phyloP scores from a whole-genome alignment of 2,888 invertebrate species.

The Tipula unca region DNA sequence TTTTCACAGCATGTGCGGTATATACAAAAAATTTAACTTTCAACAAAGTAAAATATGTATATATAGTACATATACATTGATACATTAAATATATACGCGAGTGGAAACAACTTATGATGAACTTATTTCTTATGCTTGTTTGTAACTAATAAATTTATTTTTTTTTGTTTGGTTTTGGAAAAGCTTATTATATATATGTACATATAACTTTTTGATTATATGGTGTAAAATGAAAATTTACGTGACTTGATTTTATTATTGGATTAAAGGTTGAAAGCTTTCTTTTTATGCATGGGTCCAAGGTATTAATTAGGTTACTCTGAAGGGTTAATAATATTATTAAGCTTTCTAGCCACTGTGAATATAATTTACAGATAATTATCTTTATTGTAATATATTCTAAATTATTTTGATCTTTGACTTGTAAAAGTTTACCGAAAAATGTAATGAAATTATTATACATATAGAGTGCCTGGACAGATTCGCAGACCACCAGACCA shows the following conservation, averaged over 20 bases:
- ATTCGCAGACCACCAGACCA: too few species aligned
- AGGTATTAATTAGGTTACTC: background rate
- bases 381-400: too few species aligned
- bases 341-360: too few species aligned
- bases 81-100: background rate
- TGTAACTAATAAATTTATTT: background rate
- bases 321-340: too few species aligned
- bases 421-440: too few species aligned
- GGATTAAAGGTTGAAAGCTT: background rate
- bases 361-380: too few species aligned
- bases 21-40: background rate
- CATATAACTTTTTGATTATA: background rate
- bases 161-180: background rate
- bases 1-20: background rate
- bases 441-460: too few species aligned
- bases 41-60: background rate
- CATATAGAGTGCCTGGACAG: too few species aligned
- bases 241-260: background rate
- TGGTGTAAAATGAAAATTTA: background rate
- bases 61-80: background rate
- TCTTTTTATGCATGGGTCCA: background rate
- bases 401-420: too few species aligned
- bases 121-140: background rate
- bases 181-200: too few species aligned
- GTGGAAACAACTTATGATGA: background rate